phyloP scores from a whole-genome alignment of 2,888 invertebrate genomes.

The Auanema sp. region DNA sequence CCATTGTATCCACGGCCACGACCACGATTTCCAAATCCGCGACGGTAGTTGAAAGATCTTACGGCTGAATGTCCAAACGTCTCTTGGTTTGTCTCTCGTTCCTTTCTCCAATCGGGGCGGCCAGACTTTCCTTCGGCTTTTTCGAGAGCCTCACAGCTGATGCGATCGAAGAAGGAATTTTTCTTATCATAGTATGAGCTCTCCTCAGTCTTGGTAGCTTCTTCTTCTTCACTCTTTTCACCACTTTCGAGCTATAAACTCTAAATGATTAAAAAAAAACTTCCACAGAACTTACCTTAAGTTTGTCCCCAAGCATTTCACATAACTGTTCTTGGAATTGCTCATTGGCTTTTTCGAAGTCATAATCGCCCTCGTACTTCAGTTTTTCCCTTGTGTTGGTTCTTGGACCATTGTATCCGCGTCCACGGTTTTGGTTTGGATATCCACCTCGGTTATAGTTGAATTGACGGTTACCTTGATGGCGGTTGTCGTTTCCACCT shows the following conservation, averaged over 20 bases:
- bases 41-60: conserved; percentile 49
- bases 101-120: conserved; percentile 62
- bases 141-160: conserved; percentile 85
- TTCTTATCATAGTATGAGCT: conserved; percentile 82
- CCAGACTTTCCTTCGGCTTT: conserved; percentile 58
- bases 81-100: conserved; percentile 62
- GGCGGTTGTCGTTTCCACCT: conserved; percentile 15
- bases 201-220: conserved; percentile 12
- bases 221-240: conserved; percentile 33
- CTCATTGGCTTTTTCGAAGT: conserved; percentile 96
- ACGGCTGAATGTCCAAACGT: conserved; percentile 63
- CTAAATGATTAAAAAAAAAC: no score
- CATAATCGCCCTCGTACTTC: conserved; percentile 76
- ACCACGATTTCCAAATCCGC: conserved; percentile 31
- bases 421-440: conserved; percentile 21
- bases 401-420: conserved; percentile 37
- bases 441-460: conserved; percentile 34
- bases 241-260: conserved; percentile 18
- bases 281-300: conserved; percentile 20
- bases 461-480: conserved; percentile 15
- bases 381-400: conserved; percentile 49
- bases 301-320: conserved; percentile 38
- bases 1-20: conserved; percentile 39
- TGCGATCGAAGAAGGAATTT: conserved; percentile 98
- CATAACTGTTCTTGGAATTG: conserved; percentile 77